Evolutionary conservation across 2,797 vertebrate genomes (phyloP).

Genomic region (Sarcoramphus papa): DNA sequence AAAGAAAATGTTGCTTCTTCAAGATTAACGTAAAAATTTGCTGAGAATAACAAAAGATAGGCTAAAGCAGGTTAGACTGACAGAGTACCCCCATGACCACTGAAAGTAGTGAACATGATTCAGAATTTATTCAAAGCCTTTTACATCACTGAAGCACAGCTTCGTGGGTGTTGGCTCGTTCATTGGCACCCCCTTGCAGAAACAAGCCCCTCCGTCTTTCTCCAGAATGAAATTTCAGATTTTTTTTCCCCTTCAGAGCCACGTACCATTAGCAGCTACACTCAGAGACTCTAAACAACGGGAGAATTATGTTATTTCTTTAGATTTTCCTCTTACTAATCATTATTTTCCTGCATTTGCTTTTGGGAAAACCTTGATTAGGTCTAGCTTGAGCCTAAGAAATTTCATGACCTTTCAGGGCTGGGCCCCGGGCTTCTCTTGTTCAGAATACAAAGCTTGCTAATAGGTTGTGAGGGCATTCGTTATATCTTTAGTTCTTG

Average conservation of each 20-base stretch:
- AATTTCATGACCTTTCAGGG: slow-evolving; percentile 42
- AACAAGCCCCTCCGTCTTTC: neutral
- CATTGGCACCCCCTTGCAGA: neutral
- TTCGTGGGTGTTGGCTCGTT: neutral
- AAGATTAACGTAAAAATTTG: neutral
- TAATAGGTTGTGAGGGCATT: slow-evolving; percentile 64
- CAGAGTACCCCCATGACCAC: neutral
- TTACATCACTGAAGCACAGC: neutral
- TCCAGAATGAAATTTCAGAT: neutral
- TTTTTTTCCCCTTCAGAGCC: neutral
- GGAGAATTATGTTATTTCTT: slow-evolving; percentile 3
- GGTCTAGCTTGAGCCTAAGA: slow-evolving; percentile 12
- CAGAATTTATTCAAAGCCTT: neutral
- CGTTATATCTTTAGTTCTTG: slow-evolving; percentile 41
- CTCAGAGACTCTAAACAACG: neutral
- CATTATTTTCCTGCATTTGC: slow-evolving; percentile 27
- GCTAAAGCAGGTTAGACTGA: neutral
- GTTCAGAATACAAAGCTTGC: slow-evolving; percentile 30
- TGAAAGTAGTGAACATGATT: fast-evolving
- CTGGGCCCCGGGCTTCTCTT: slow-evolving; percentile 10
- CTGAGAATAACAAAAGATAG: neutral
- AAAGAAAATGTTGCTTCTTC: neutral
- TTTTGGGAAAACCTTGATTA: slow-evolving; percentile 37
- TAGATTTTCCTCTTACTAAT: neutral
- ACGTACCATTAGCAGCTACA: neutral